Percentiles rank a stretch among this genome's conserved stretches.
Evolutionary conservation across 2,797 vertebrate genomes (phyloP).

Genomic region (Dromococcyx pavoninus): DNA sequence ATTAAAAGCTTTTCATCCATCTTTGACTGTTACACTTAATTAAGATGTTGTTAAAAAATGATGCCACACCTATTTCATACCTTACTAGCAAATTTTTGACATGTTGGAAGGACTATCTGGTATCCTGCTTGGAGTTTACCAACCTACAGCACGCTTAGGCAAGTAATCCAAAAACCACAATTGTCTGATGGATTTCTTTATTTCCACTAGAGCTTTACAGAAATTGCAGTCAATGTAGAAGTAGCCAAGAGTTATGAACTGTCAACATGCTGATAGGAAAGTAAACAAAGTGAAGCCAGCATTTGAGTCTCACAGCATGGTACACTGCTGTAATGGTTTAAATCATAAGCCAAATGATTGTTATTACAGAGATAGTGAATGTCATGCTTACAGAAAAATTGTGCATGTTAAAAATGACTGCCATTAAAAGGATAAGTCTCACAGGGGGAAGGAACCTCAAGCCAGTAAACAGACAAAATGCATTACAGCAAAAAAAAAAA

Average conservation of each 20-base stretch:
- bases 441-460: constrained; percentile 36
- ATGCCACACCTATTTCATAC: neutral
- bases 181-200: neutral
- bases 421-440: constrained; percentile 63
- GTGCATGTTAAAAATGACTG: constrained; percentile 65
- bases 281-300: constrained; percentile 49
- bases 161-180: neutral
- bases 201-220: constrained; percentile 31
- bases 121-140: neutral
- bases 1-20: neutral
- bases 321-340: constrained; percentile 51
- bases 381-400: constrained; percentile 56
- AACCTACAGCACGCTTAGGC: neutral
- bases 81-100: neutral
- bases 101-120: neutral
- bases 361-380: constrained; percentile 58
- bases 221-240: constrained; percentile 31
- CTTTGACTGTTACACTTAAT: neutral
- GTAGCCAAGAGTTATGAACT: constrained; percentile 61
- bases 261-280: constrained; percentile 40
- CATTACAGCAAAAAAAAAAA: neutral
- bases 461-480: constrained; percentile 58
- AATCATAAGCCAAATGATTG: constrained; percentile 65
- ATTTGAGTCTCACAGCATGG: constrained; percentile 40
- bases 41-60: neutral